Evolutionary conservation across 1,140 invertebrate species (phyloP).

Genomic region (Pentalonia nigronervosa): DNA sequence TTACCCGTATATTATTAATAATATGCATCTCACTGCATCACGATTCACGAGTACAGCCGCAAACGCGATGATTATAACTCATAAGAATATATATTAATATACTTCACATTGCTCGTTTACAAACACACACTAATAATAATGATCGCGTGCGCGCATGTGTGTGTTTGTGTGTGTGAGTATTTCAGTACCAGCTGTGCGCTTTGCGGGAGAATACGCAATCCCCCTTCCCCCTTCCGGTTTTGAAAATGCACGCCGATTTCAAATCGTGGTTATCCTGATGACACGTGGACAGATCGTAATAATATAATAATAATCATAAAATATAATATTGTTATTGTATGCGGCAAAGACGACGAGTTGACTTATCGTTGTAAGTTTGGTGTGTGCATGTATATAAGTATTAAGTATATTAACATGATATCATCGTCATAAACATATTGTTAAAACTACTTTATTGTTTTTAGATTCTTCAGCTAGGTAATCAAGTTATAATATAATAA

Average conservation of each 20-base stretch:
- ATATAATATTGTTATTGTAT: background rate
- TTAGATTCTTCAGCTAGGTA: background rate
- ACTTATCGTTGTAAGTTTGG: background rate
- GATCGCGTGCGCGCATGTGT: too few species aligned
- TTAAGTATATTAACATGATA: background rate
- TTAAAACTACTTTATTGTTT: background rate
- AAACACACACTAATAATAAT: background rate
- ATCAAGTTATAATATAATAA: background rate
- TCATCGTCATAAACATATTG: background rate
- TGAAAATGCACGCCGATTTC: background rate
- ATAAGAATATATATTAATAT: slow-evolving; percentile 7
- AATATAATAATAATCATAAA: background rate
- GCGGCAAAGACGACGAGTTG: background rate
- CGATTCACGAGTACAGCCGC: background rate
- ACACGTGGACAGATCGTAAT: background rate
- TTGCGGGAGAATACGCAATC: background rate
- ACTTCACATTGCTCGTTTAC: background rate
- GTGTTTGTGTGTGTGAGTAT: background rate
- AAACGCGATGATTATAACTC: background rate
- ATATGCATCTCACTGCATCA: background rate
- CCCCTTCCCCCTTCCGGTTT: background rate
- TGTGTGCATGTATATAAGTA: background rate
- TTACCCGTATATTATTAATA: background rate
- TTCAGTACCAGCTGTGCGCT: background rate
- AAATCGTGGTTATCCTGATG: background rate